These are phyloP conservation scores for Arvicola amphibius DNA, from an alignment of 2,797 vertebrate genomes.

Conservation along the genomic window DNA sequence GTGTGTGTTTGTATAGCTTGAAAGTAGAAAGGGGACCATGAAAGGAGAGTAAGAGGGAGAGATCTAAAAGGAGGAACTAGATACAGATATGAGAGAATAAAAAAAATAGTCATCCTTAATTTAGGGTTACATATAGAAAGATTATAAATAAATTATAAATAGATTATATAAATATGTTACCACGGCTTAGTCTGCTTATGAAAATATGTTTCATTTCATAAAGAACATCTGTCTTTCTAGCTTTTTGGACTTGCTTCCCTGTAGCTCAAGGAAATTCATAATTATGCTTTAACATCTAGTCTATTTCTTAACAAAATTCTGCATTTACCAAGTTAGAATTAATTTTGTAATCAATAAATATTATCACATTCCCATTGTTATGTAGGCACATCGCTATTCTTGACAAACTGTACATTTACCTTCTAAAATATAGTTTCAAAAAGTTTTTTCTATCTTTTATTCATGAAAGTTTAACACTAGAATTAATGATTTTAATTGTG, in stretches of 20 bases:
- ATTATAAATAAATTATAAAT: background rate
- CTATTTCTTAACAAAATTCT: background rate
- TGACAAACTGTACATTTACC: slow-evolving; percentile 1
- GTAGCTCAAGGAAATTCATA: background rate
- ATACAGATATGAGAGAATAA: background rate
- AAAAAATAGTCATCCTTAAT: background rate
- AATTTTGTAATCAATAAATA: slow-evolving; percentile 20
- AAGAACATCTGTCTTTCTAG: background rate
- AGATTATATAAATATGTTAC: slow-evolving; percentile 45
- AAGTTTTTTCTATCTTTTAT: slow-evolving; percentile 39
- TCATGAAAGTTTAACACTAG: slow-evolving; percentile 45
- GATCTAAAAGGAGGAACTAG: background rate
- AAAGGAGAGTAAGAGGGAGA: background rate
- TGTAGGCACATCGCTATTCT: slow-evolving; percentile 13
- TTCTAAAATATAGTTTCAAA: slow-evolving; percentile 47
- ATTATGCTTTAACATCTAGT: background rate
- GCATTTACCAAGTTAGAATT: background rate
- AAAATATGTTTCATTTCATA: slow-evolving; percentile 7
- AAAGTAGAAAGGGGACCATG: background rate
- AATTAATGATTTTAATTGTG: slow-evolving; percentile 74
- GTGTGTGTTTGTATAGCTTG: background rate
- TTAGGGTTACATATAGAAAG: background rate
- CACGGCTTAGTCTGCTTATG: background rate
- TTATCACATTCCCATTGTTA: slow-evolving; percentile 10
- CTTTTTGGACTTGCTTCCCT: background rate